phyloP scores from a whole-genome alignment of 2,888 invertebrate species.

The Erpobdella octoculata region DNA sequence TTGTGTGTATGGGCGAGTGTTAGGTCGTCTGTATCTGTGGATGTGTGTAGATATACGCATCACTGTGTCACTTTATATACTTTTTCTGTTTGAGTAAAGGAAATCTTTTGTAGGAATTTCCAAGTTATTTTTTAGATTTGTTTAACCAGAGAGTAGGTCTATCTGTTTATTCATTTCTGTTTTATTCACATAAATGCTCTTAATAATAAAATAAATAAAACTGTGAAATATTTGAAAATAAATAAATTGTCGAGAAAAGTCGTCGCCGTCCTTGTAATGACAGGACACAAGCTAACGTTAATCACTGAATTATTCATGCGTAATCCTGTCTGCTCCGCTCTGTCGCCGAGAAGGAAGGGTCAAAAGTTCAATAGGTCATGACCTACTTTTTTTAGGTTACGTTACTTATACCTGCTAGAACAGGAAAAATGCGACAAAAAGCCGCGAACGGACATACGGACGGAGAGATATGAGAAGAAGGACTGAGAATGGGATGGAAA shows the following conservation, averaged over 20 bases:
- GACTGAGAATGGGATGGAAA: not conserved
- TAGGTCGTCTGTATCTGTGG: not conserved
- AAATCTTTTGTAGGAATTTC: too few relatives aligned
- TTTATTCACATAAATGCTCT: too few relatives aligned
- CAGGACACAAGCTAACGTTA: not conserved
- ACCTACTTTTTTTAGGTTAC: constrained; percentile 7
- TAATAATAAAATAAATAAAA: too few relatives aligned
- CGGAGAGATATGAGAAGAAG: not conserved
- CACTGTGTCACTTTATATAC: too few relatives aligned
- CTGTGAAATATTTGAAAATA: too few relatives aligned
- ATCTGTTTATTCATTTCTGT: too few relatives aligned
- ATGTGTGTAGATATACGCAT: too few relatives aligned
- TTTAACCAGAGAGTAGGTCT: too few relatives aligned
- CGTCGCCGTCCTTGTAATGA: too few relatives aligned
- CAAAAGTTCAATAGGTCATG: constrained; percentile 14
- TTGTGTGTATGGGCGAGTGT: not conserved
- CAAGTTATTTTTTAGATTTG: too few relatives aligned
- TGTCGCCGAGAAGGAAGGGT: constrained; percentile 12
- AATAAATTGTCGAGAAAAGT: too few relatives aligned
- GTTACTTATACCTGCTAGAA: not conserved
- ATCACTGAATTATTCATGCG: constrained; percentile 17
- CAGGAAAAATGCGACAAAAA: not conserved
- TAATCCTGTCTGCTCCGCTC: constrained; percentile 13
- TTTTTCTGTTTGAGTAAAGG: too few relatives aligned
- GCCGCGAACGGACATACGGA: not conserved